Base-by-base conservation (phyloP, 2,797 vertebrate species). In the Xiphorhynchus erythropygius region DNA sequence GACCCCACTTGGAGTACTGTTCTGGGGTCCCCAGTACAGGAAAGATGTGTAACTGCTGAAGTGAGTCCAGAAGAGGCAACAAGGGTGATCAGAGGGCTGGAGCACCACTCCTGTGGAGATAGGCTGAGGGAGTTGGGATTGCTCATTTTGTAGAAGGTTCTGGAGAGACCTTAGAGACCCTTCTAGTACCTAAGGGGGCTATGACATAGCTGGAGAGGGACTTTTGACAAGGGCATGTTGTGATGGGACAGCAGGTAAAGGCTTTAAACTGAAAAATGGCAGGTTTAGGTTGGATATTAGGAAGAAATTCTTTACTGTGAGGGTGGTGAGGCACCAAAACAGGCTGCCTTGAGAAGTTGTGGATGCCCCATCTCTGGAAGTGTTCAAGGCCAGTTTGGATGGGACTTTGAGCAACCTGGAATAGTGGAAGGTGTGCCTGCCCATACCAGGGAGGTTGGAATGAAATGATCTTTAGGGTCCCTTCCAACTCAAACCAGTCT, bases 391-490 rank as follows among this genome's bases (percentile, higher is more conserved):
- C 12, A 17, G 15, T 14, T 27, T 52, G 52, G 16, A 27, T 83
- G 57, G 44, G 25, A 4, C 25, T 46, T 41, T 32, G 37, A 77
- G 24, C 8, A 70, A 32, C 4, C 15, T 84, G 12, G 11, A 14
- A 0, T 30, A 39, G 10, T 57, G 39, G 4, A 30, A 39, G 3
- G 2, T 53, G 30, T 71, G 18, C 4, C 33, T 71, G 25, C 3
- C 59, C 1, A 0, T 59, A 18, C 8, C 28, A 27, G 6, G 7
- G 32, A 10, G 2, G 1, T 52, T 52, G 44, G 39, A 52, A 11
- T 15, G 19, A 32, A 2, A 11, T 23, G 33, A 18, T 71, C 42
- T 77, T 52, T 65, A 19, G 10, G 2, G n/a, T 59, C 2, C 41
- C 30, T 71, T 46, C 11, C 10, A 59, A 47, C 4, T 30, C 21